Conservation (phyloP, 1,140 invertebrate species). For the Anoplophora glabripennis region DNA sequence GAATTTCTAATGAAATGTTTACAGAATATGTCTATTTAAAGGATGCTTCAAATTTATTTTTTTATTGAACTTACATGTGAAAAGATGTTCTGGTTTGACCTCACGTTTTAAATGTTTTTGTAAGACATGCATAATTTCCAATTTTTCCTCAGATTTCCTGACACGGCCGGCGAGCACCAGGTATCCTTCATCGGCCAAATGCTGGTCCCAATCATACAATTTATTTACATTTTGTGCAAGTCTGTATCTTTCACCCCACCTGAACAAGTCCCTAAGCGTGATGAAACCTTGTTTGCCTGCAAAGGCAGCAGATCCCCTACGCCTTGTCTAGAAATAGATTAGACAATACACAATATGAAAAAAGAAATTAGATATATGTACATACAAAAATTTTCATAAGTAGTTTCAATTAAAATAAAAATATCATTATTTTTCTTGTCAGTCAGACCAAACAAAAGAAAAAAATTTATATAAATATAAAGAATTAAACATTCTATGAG, state of each 20-base stretch:
- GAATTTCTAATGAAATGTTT: background rate
- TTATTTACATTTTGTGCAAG: constrained; percentile 57
- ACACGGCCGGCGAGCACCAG: constrained; percentile 92
- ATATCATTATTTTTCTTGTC: too few relatives aligned
- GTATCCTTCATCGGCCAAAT: constrained; percentile 96
- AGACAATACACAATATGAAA: too few relatives aligned
- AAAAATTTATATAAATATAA: constrained; percentile 63
- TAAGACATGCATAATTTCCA: constrained; percentile 76
- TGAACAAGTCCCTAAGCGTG: constrained; percentile 92
- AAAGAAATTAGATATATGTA: too few relatives aligned
- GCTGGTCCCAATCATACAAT: constrained; percentile 96
- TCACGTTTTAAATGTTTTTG: constrained; percentile 81
- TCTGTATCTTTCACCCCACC: constrained; percentile 95
- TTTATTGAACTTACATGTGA: constrained; percentile 55
- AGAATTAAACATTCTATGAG: too few relatives aligned
- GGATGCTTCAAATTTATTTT: background rate
- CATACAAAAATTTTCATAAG: too few relatives aligned
- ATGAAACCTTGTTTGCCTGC: constrained; percentile 94
- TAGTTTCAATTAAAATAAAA: too few relatives aligned
- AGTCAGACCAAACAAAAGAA: too few relatives aligned
- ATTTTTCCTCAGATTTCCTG: constrained; percentile 74
- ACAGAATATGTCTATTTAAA: background rate
- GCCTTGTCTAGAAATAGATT: constrained; percentile 62
- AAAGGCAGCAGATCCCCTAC: constrained; percentile 84
- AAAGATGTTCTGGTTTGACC: constrained; percentile 73